Evolutionary conservation across 2,113 vertebrate genomes (phyloP).

Genomic region (Malurus alboscapulatus): DNA sequence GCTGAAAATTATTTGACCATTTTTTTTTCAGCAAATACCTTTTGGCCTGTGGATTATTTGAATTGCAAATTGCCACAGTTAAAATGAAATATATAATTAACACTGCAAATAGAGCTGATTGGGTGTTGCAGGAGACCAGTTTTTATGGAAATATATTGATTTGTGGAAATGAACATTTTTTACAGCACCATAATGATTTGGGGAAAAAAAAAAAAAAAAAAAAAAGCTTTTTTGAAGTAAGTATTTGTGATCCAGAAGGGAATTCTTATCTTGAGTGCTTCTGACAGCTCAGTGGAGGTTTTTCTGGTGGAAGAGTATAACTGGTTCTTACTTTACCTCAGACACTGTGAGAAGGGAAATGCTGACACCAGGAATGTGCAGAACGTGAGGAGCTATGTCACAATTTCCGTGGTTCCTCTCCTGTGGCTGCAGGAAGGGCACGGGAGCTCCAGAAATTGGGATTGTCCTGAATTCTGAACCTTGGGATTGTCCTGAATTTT

Average conservation of each 20-base stretch:
- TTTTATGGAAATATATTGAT: background rate
- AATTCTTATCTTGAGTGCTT: background rate
- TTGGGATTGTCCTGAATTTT: accelerated
- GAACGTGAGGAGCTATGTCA: background rate
- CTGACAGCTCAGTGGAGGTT: background rate
- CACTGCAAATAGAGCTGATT: slow-evolving; percentile 14
- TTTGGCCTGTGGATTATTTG: slow-evolving; percentile 35
- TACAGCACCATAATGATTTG: background rate
- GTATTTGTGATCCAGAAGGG: background rate
- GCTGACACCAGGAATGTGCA: background rate
- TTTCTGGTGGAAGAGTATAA: background rate
- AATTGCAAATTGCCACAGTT: slow-evolving; percentile 23
- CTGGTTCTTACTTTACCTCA: background rate
- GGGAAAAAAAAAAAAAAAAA: accelerated
- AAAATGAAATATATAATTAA: slow-evolving; percentile 38
- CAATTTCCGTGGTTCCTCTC: background rate
- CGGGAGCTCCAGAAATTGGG: background rate
- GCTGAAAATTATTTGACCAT: slow-evolving; percentile 28
- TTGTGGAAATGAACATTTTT: background rate
- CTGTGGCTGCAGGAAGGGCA: background rate
- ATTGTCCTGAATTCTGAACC: background rate
- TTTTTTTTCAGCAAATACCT: slow-evolving; percentile 29
- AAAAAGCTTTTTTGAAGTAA: background rate
- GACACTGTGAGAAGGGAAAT: background rate
- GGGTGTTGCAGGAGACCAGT: background rate